phyloP scores from a whole-genome alignment of 1,140 invertebrate species.

The Pantala flavescens region DNA sequence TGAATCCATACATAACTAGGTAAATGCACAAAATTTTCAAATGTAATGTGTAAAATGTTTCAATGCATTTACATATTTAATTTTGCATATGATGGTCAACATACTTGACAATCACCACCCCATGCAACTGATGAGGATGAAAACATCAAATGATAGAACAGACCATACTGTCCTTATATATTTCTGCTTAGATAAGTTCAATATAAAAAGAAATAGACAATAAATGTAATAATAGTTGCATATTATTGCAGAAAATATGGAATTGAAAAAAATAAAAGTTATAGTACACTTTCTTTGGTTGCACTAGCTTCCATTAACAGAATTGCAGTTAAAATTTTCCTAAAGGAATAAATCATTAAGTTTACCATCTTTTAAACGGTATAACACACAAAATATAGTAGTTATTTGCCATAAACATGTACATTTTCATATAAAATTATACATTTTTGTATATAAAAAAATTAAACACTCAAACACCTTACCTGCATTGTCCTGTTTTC shows the following conservation, averaged over 20 bases:
- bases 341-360: not conserved
- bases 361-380: not conserved
- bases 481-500: not conserved
- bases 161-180: not conserved
- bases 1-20: constrained; percentile 2
- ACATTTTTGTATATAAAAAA: constrained; percentile 7
- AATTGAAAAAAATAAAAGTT: not conserved
- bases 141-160: not conserved
- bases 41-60: not conserved
- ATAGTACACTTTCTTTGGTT: constrained; percentile 5
- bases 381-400: not conserved
- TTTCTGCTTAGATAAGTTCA: not conserved
- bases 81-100: not conserved
- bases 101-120: not conserved
- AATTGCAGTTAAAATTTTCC: not conserved
- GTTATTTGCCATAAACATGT: constrained; percentile 3
- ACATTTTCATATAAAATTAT: constrained; percentile 8
- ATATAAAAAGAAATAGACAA: not conserved
- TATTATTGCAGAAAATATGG: constrained; percentile 2
- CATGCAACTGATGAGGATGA: not conserved
- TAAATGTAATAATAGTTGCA: not conserved
- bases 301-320: not conserved
- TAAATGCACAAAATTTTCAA: not conserved
- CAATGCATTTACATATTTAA: not conserved
- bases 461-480: constrained; percentile 3